Conservation (phyloP, 2,797 vertebrate genomes). For the Malurus splendens region DNA sequence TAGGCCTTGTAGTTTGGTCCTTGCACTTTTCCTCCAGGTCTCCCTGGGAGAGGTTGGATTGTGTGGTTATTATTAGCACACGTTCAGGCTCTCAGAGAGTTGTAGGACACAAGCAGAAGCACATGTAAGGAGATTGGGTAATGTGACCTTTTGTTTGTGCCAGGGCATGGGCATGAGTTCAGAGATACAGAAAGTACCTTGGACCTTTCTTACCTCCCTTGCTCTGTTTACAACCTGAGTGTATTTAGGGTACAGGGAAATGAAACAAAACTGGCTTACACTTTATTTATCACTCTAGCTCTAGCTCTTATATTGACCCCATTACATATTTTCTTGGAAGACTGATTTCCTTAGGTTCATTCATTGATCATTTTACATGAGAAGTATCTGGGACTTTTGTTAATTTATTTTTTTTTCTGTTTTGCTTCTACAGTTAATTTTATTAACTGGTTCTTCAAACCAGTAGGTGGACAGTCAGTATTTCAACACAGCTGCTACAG, state of each 20-base stretch:
- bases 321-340: background rate
- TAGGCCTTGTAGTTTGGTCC: background rate
- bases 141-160: constrained; percentile 51
- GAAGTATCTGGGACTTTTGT: background rate
- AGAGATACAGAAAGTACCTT: background rate
- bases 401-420: background rate
- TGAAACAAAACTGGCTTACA: background rate
- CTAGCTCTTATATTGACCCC: background rate
- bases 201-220: background rate
- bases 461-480: background rate
- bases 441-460: background rate
- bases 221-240: constrained; percentile 7
- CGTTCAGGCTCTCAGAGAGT: background rate
- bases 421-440: background rate
- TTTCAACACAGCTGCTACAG: background rate
- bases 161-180: constrained; percentile 6
- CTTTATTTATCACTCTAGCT: background rate
- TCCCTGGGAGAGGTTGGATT: background rate
- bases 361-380: background rate
- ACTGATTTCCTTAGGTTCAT: background rate
- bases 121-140: background rate
- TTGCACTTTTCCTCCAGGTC: background rate
- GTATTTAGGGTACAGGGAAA: background rate
- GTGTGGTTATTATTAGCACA: constrained; percentile 18
- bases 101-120: background rate